Conservation (phyloP, 92 coral and sea anemone species). For the Porites evermanni region DNA sequence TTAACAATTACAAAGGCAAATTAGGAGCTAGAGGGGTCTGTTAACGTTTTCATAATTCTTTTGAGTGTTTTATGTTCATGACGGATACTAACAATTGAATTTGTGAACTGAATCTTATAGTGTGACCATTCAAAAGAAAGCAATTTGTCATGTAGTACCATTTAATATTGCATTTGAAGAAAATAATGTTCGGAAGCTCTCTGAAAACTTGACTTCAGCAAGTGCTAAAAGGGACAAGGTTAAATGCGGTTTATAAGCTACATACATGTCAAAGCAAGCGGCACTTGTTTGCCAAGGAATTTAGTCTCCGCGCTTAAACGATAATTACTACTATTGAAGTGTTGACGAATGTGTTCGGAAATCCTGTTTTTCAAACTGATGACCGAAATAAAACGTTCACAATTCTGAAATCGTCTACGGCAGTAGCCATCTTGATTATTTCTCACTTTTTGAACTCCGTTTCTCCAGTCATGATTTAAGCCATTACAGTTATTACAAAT, state of each 20-base stretch:
- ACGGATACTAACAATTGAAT: no score
- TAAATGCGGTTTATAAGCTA: conserved; percentile 1
- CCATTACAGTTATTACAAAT: neutral
- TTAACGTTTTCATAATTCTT: no score
- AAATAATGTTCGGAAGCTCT: no score
- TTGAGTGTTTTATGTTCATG: no score
- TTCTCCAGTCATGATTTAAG: neutral
- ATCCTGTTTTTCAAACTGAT: conserved; percentile 8
- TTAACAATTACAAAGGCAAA: no score
- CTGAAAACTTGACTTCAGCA: no score
- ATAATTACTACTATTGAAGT: conserved; percentile 24
- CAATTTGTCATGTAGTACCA: no score
- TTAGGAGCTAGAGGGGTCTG: no score
- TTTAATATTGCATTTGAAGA: no score
- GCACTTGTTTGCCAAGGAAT: conserved; percentile 17
- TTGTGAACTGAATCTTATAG: no score
- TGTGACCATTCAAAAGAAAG: no score
- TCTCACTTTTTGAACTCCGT: neutral
- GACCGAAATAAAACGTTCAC: neutral
- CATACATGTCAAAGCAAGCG: neutral
- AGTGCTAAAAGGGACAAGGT: neutral
- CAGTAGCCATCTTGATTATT: neutral
- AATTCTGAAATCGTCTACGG: neutral
- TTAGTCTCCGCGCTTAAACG: neutral
- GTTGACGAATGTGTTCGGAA: conserved; percentile 26